Percentiles rank a stretch among this genome's conserved stretches.
These are phyloP conservation scores for Gopherus evgoodei DNA, from an alignment of 2,113 vertebrate genomes.

Conservation along the genomic window DNA sequence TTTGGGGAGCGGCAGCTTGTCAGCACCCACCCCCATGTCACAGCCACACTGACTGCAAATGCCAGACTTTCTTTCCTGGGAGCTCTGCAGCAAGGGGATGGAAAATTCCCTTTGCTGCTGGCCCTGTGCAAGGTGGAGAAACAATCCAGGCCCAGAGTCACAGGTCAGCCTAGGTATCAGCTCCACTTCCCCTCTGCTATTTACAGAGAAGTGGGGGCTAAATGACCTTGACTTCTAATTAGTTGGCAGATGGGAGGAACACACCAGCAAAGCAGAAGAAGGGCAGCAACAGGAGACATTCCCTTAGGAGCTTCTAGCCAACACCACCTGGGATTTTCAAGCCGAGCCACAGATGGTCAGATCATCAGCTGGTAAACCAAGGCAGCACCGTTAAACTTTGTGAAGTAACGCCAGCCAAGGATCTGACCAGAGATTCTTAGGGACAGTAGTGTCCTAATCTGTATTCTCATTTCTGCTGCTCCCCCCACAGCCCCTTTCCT, in stretches of 20 bases:
- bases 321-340: background rate
- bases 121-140: background rate
- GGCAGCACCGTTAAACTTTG: background rate
- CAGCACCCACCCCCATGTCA: background rate
- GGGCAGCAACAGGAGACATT: background rate
- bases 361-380: background rate
- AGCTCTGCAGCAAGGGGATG: accelerated
- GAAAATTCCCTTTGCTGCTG: background rate
- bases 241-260: background rate
- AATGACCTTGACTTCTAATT: background rate
- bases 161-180: background rate
- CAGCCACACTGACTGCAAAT: background rate
- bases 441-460: background rate
- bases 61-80: accelerated
- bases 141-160: background rate
- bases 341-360: background rate
- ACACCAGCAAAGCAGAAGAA: background rate
- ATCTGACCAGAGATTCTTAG: accelerated
- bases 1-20: background rate
- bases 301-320: background rate
- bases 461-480: background rate
- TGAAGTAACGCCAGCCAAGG: background rate
- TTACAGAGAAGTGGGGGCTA: accelerated
- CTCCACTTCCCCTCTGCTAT: background rate
- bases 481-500: background rate